Evolutionary conservation across 2,113 vertebrate species (phyloP), one percentile per base, ranked within the genome.

Genomic region (Cavia aperea): DNA sequence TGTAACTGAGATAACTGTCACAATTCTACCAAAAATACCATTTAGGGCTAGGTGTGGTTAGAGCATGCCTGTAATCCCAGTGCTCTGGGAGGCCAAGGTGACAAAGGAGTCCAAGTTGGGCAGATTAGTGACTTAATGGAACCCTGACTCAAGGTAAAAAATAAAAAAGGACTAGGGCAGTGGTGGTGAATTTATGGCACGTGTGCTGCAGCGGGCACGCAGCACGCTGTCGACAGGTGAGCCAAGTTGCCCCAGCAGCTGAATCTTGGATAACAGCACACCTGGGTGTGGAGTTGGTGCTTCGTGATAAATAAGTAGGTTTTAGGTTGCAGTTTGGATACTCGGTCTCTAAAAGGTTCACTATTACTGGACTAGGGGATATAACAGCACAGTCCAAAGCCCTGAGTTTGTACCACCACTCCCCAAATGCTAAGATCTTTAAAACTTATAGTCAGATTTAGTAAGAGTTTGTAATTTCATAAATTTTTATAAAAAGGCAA

Each of bases 371-470:
- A 72, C n/a, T 70, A 70, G 70, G n/a, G n/a, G 3, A 23, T 39
- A 39, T 39, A 39, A 39, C 18, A n/a, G n/a, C 70, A 23, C 9
- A 39, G 9, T 73, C 4, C 24, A 46, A 46, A 75, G 72, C 72
- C 72, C 23, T 46, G 23, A 26, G 10, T 46, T 75, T 13, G 2
- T 75, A 24, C 12, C 23, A 46, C 72, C 23, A 46, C 23, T 21
- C 39, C 39, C 11, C 11, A 21, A 46, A 6, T 75, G 39, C 12
- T 46, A 75, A 79, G 23, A 65, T 87, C 29, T 94, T 94, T 58
- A 51, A 92, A 90, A 86, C 73, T 70, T 83, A 14, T 56, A 86
- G 79, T 92, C 13, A 86, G 73, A 86, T 49, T 24, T 79, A 68
- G 49, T 51, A 73, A 81, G 46, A 70, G 15, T 84, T 94, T 51